phyloP scores from a whole-genome alignment of 1,140 invertebrate genomes.

The Amyelois transitella region DNA sequence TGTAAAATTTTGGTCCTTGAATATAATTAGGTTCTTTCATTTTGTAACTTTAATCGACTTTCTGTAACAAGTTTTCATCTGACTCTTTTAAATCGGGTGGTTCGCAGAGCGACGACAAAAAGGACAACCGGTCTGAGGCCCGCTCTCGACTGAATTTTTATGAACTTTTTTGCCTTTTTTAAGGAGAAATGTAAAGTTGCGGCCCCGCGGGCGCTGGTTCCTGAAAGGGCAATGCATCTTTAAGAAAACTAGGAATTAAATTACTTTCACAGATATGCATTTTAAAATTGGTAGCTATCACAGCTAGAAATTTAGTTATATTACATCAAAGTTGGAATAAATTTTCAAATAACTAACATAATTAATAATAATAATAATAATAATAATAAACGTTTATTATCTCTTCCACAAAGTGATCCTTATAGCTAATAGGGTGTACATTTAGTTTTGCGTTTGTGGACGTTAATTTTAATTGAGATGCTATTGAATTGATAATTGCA shows the following conservation, averaged over 20 bases:
- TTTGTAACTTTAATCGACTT: slow-evolving; percentile 65
- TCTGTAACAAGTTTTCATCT: slow-evolving; percentile 48
- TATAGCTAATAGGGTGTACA: too few species aligned
- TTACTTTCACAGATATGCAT: not conserved
- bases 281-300: not conserved
- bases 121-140: slow-evolving; percentile 42
- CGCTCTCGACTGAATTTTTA: slow-evolving; percentile 52
- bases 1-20: not conserved
- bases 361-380: too few species aligned
- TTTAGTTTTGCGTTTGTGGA: too few species aligned
- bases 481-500: too few species aligned
- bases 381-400: too few species aligned
- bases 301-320: too few species aligned
- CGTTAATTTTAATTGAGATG: too few species aligned
- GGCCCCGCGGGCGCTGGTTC: slow-evolving; percentile 22
- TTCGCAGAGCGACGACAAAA: slow-evolving; percentile 35
- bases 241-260: slow-evolving; percentile 22
- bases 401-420: too few species aligned
- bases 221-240: slow-evolving; percentile 27
- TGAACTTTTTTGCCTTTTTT: slow-evolving; percentile 51
- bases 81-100: slow-evolving; percentile 43
- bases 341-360: too few species aligned
- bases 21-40: slow-evolving; percentile 43
- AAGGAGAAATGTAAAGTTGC: slow-evolving; percentile 37
- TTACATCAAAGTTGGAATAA: too few species aligned